phyloP scores from a whole-genome alignment of 2,888 invertebrate genomes.

The Linnaemya tessellans region DNA sequence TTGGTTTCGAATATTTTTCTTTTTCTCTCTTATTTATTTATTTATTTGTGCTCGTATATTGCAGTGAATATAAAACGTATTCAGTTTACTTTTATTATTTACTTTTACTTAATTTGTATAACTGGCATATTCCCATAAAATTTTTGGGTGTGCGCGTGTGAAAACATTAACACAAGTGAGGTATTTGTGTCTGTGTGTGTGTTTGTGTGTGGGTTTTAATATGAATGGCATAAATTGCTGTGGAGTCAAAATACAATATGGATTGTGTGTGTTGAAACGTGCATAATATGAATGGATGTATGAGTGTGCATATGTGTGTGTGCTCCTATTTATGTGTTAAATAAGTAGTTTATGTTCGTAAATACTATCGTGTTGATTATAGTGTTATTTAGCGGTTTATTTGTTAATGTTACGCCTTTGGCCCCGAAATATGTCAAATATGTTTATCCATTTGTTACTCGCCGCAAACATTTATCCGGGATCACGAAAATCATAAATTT shows the following conservation, averaged over 20 bases:
- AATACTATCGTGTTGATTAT: conserved; percentile 49
- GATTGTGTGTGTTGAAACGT: neutral
- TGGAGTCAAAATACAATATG: neutral
- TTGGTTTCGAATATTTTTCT: neutral
- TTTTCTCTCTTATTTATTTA: neutral
- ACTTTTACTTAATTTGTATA: conserved; percentile 42
- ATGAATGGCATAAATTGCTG: neutral
- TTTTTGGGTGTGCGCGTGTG: conserved; percentile 15
- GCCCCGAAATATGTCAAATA: conserved; percentile 28
- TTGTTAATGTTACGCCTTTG: conserved; percentile 64
- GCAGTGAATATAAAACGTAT: conserved; percentile 7
- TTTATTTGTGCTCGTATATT: neutral
- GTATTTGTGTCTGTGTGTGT: neutral
- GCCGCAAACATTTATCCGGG: conserved; percentile 21
- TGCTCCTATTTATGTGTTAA: neutral
- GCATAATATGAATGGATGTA: neutral
- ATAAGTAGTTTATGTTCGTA: conserved; percentile 6
- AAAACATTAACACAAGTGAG: neutral
- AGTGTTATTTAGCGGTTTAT: conserved; percentile 65
- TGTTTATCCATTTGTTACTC: conserved; percentile 17
- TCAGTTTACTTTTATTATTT: conserved; percentile 25
- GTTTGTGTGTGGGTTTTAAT: neutral
- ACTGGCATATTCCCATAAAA: conserved; percentile 24
- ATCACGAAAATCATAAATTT: conserved; percentile 19
- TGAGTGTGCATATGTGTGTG: neutral